These are phyloP conservation scores for Phyllotreta cruciferae DNA, from an alignment of 2,888 invertebrate species.

Conservation along the genomic window DNA sequence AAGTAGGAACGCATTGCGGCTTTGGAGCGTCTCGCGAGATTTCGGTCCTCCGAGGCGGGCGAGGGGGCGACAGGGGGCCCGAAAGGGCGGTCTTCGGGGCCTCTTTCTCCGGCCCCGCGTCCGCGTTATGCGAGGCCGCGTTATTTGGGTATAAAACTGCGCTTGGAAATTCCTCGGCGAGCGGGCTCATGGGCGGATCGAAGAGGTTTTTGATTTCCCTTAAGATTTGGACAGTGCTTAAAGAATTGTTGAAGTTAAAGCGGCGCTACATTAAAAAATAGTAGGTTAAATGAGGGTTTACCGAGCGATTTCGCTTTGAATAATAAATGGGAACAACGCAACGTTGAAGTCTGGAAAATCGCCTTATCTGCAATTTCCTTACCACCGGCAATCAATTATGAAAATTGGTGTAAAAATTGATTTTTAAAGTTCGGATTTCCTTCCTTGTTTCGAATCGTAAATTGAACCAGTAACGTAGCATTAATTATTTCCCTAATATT, in stretches of 20 bases:
- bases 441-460: background rate
- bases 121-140: constrained; percentile 35
- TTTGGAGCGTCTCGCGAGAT: constrained; percentile 49
- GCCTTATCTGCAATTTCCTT: constrained; percentile 30
- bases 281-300: too few relatives aligned
- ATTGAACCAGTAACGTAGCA: background rate
- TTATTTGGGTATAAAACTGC: constrained; percentile 31
- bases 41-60: constrained; percentile 29
- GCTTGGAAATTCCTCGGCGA: constrained; percentile 39
- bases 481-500: background rate
- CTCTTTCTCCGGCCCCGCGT: constrained; percentile 13
- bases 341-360: constrained; percentile 24
- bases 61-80: constrained; percentile 34
- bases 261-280: too few relatives aligned
- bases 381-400: constrained; percentile 33
- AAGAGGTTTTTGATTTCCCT: too few relatives aligned
- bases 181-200: constrained; percentile 35
- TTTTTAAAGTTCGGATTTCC: constrained; percentile 24
- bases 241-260: too few relatives aligned
- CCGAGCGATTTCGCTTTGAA: constrained; percentile 9
- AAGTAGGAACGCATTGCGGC: constrained; percentile 60
- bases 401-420: constrained; percentile 34
- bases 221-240: too few relatives aligned
- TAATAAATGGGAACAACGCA: constrained; percentile 30
- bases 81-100: constrained; percentile 10